Evolutionary conservation across 1,140 invertebrate species (phyloP).

Genomic region (Lethrus apterus): DNA sequence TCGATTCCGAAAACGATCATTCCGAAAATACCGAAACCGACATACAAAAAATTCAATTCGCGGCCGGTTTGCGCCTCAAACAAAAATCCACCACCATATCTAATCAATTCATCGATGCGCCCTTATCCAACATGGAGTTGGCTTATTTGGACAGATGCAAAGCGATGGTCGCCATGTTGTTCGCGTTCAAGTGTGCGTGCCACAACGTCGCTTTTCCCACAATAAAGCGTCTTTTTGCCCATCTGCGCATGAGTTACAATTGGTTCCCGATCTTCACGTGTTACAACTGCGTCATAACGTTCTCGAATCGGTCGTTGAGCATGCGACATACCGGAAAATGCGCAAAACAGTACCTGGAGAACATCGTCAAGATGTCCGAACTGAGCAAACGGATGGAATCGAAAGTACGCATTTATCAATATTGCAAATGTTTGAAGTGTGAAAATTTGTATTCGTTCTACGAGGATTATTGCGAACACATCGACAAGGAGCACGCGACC

Average conservation of each 20-base stretch:
- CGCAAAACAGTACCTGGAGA: conserved; percentile 25
- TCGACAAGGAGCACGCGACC: conserved; percentile 28
- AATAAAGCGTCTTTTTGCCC: conserved; percentile 28
- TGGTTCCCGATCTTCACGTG: conserved; percentile 46
- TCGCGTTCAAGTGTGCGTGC: conserved; percentile 30
- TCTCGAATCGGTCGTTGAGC: conserved; percentile 35
- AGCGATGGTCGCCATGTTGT: conserved; percentile 34
- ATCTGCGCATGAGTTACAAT: conserved; percentile 27
- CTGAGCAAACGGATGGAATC: conserved; percentile 27
- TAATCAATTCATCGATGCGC: conserved; percentile 16
- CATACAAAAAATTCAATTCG: conserved; percentile 32
- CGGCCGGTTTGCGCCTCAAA: conserved; percentile 31
- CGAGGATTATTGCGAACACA: conserved; percentile 34
- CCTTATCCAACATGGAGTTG: conserved; percentile 31
- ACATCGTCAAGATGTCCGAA: conserved; percentile 29
- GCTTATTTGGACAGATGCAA: conserved; percentile 37
- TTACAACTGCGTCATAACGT: conserved; percentile 51
- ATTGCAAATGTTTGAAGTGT: conserved; percentile 33
- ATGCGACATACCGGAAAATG: conserved; percentile 30
- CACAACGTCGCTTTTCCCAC: conserved; percentile 29
- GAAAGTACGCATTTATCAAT: conserved; percentile 34
- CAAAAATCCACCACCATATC: conserved; percentile 18
- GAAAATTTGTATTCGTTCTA: conserved; percentile 33
- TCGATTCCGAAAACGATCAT: neutral
- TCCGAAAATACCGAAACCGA: conserved; percentile 13